Base-by-base conservation (phyloP, 2,113 vertebrate species). In the Paramormyrops kingsleyae region DNA sequence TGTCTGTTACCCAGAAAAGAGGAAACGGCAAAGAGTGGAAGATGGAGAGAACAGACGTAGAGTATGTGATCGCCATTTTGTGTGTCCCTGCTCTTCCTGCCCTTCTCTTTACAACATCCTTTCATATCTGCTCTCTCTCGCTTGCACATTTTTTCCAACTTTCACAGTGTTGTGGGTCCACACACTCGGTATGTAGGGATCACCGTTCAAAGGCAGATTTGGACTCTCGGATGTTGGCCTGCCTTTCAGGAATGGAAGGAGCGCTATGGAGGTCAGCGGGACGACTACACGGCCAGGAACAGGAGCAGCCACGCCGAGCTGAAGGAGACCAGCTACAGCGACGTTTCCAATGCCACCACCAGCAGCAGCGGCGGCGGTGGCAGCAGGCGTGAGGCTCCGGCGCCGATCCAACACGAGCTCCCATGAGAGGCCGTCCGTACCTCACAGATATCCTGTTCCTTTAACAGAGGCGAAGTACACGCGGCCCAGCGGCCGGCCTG, bases 11-110 rank as follows among this genome's bases (percentile, higher is more conserved):
- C 46, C 95, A 99, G 98, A 99, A 94, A 99, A 98, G 94, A 97
- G 98, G 94, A 99, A 99, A 94, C 95, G 97, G 0, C 98, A 99
- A 92, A 96, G 98, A 89, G 96, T 97, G 31, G 98, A 99, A 94
- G 98, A 99, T 88, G 97, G 98, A 52, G 98, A 99, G 96, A 99
- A 95, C 93, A 95, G 98, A 92, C 97, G 98, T 87, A 96, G 97
- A 93, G 98, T 99, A 95, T 96, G 97, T 94, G 1, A 35, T 35
- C 24, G 24, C 35, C 47, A 17, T 87, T 31, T n/a, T 53, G 1
- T 5, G 46, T 8, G n/a, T 70, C 62, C 62, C n/a, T 5, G 52
- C 1, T 19, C 17, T 24, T n/a, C 56, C 56, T 27, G 3, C n/a
- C 27, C n/a, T 13, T 31, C 10, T 31, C 27, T 12, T 70, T 4